Evolutionary conservation across 2,113 vertebrate genomes (phyloP).

Genomic region (Cyphomyrus plagiostoma): DNA sequence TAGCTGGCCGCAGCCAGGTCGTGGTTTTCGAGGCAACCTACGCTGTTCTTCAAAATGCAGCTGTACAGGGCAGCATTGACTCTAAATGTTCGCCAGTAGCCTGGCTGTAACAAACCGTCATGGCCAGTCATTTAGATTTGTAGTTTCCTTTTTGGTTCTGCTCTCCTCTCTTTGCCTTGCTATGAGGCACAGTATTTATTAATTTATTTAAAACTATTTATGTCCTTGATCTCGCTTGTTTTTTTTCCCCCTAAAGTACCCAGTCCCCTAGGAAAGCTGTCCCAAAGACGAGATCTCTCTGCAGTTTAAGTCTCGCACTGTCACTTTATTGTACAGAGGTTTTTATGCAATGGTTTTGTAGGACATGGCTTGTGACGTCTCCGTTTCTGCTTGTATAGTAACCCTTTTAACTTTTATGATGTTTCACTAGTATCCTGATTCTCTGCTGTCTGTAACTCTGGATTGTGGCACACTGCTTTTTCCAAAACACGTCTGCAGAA

Average conservation of each 20-base stretch:
- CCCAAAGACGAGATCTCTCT: slow-evolving; percentile 36
- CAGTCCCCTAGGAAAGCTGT: slow-evolving; percentile 5
- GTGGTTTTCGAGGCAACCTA: background rate
- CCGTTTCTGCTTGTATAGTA: slow-evolving; percentile 18
- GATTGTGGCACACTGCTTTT: background rate
- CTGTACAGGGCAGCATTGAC: background rate
- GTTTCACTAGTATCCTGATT: background rate
- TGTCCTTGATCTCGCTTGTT: slow-evolving; percentile 24
- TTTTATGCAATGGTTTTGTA: background rate
- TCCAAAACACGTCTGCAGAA: background rate
- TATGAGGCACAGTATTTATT: slow-evolving; percentile 31
- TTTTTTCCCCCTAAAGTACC: slow-evolving; percentile 18
- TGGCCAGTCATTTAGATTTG: background rate
- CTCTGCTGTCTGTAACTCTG: background rate
- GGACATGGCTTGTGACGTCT: slow-evolving; percentile 15
- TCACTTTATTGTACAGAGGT: slow-evolving; percentile 52
- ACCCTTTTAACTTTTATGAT: background rate
- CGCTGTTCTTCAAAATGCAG: background rate
- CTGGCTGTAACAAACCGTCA: background rate
- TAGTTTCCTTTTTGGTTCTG: slow-evolving; percentile 7
- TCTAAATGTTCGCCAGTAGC: background rate
- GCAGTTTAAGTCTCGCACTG: slow-evolving; percentile 46
- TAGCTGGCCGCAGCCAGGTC: background rate
- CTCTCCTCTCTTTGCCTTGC: slow-evolving; percentile 33
- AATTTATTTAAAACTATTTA: slow-evolving; percentile 36